Base-by-base conservation (phyloP, 2,888 invertebrate genomes). In the Xylota segnis region DNA sequence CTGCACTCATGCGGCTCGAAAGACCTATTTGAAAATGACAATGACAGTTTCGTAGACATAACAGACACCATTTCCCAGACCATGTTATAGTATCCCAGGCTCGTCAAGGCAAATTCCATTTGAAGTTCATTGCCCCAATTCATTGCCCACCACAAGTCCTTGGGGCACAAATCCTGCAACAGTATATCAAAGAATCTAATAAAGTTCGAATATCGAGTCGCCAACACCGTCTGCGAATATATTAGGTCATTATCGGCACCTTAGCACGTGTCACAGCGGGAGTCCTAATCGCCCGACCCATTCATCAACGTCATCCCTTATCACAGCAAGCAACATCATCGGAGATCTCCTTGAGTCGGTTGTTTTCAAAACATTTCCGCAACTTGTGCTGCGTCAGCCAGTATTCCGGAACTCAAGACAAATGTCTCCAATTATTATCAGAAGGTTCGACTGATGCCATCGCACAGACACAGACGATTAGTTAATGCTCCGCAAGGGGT, bases 231-330 rank as follows among this genome's bases (percentile, higher is more conserved):
- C 59, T 45, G 23, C 37, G 59, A 54, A 83, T 77, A 71, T 65
- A 71, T 83, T 77, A 50, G 76, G 71, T 70, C 71, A 83, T 83
- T 83, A 76, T 75, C 59, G 75, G 65, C 79, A 84, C 84, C 81
- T 84, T 75, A 52, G 59, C 84, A 79, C 71, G 84, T 65, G 75
- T 74, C 79, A 59, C 70, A 83, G 37, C 43, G 45, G 66, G 72
- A 66, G 65, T 77, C 47, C 77, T 68, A 83, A 76, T 71, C 81
- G 58, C 52, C 65, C 18, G 37, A 9, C 66, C 40, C 66, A 76
- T 86, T 82, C 82, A 82, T 86, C 86, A 86, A 76, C 47, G 76
- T 76, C 84, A 71, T 70, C 70, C 79, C 70, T 70, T 79, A 70
- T 79, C 79, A 52, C 63, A 82, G 47, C 58, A 61, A 61, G 74